These are phyloP conservation scores for Phaenicophaeus curvirostris DNA, from an alignment of 2,797 vertebrate species.

Conservation along the genomic window DNA sequence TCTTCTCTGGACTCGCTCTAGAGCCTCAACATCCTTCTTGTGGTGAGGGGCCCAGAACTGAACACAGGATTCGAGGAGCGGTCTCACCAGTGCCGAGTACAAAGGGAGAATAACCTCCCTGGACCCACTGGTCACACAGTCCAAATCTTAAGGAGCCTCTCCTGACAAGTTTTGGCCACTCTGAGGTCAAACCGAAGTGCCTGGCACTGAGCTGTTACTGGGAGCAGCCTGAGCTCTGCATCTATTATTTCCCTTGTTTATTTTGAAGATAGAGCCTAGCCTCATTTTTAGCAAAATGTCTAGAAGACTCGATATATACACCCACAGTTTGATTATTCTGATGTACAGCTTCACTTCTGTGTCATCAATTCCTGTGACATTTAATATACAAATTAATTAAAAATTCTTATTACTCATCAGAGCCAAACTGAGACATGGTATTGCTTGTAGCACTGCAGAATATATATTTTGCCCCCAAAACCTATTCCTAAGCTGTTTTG, in stretches of 20 bases:
- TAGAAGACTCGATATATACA: not conserved
- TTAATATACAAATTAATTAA: conserved; percentile 31
- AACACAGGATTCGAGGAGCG: too few species aligned
- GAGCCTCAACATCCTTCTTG: too few species aligned
- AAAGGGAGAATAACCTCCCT: too few species aligned
- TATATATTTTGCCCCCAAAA: not conserved
- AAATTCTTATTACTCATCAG: not conserved
- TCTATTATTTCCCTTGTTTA: not conserved
- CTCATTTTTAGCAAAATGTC: not conserved
- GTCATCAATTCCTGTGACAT: not conserved
- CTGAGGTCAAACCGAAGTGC: not conserved
- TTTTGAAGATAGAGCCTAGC: not conserved
- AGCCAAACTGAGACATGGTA: not conserved
- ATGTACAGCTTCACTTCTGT: not conserved
- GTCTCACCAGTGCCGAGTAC: too few species aligned
- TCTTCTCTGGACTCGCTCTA: too few species aligned
- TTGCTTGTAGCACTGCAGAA: not conserved
- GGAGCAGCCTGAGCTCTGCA: not conserved
- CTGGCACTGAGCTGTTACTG: rapidly evolving
- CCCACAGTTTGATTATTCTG: not conserved
- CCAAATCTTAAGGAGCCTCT: not conserved
- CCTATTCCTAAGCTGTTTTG: not conserved
- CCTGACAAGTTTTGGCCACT: not conserved
- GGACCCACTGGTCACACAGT: too few species aligned
- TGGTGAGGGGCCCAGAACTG: too few species aligned